Conservation (phyloP, 1,140 invertebrate species). For the Neodiprion fabricii region DNA sequence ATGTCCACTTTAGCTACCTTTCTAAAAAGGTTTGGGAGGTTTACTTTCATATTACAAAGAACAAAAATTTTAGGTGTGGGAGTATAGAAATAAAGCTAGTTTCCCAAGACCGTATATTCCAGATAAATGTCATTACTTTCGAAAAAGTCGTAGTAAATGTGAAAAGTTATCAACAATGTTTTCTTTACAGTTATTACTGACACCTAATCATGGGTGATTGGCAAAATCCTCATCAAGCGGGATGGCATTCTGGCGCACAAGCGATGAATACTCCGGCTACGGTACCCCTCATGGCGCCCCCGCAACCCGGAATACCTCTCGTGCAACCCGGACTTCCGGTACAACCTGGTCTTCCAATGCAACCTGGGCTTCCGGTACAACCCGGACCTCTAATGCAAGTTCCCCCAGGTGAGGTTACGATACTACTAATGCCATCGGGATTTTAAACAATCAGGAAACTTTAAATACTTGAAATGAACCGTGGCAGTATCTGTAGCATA, state of each 20-base stretch:
- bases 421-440: too few relatives aligned
- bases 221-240: constrained; percentile 2
- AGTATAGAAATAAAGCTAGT: too few relatives aligned
- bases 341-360: neutral
- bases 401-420: neutral
- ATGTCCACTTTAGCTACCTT: too few relatives aligned
- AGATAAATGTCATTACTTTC: too few relatives aligned
- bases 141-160: too few relatives aligned
- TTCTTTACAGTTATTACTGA: neutral
- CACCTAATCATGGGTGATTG: neutral
- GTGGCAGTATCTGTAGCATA: too few relatives aligned
- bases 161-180: neutral
- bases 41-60: too few relatives aligned
- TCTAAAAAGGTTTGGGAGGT: too few relatives aligned
- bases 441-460: too few relatives aligned
- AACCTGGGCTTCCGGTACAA: neutral
- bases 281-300: neutral
- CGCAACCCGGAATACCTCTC: neutral
- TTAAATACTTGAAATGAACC: too few relatives aligned
- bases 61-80: too few relatives aligned
- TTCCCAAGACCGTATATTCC: too few relatives aligned
- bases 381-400: neutral
- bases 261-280: neutral
- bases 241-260: neutral
- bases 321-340: neutral